phyloP scores from a whole-genome alignment of 2,113 vertebrate genomes.

The Leucosticte australis region DNA sequence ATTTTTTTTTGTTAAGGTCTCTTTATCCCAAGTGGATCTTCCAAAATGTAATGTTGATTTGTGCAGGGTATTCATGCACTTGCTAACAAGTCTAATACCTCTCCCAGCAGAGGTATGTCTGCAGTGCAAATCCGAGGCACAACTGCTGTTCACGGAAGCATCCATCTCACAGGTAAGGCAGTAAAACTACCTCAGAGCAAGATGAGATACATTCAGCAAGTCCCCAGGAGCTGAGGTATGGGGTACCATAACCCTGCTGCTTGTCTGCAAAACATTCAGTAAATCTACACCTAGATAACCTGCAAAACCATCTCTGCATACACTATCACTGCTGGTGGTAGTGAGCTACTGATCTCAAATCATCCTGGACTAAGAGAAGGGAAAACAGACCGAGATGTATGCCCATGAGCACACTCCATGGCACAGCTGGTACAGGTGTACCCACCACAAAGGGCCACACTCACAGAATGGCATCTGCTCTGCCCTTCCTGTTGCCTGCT shows the following conservation, averaged over 20 bases:
- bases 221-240: neutral
- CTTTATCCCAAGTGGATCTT: neutral
- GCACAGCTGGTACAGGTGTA: neutral
- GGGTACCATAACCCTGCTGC: neutral
- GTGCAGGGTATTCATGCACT: neutral
- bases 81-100: neutral
- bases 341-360: neutral
- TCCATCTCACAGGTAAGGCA: neutral
- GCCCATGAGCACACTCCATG: fast-evolving
- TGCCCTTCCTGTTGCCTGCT: neutral
- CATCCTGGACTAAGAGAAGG: neutral
- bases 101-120: neutral
- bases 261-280: neutral
- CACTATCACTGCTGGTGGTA: neutral
- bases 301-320: neutral
- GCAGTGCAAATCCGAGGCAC: neutral
- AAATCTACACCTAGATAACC: neutral
- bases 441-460: fast-evolving
- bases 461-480: neutral
- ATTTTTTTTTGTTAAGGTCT: neutral
- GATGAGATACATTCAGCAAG: neutral
- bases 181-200: neutral
- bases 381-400: neutral
- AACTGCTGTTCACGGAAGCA: neutral
- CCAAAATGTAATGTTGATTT: neutral